Conservation (phyloP, 2,113 vertebrate species). For the Rhagologus leucostigma region DNA sequence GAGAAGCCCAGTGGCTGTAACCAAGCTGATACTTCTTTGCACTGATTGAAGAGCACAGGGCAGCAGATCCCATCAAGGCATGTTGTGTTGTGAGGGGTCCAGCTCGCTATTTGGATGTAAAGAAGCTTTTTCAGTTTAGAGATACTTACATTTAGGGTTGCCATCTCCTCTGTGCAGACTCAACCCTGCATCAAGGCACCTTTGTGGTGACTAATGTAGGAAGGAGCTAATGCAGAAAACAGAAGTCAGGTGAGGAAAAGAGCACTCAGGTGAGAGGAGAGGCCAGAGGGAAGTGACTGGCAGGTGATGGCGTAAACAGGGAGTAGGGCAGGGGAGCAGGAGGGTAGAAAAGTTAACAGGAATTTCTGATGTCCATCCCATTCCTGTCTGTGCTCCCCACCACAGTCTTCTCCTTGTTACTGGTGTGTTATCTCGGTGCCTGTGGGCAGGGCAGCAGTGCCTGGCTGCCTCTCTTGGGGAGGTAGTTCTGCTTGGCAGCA, state of each 20-base stretch:
- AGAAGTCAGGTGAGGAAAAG: background rate
- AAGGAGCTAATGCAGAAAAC: background rate
- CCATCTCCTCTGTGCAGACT: background rate
- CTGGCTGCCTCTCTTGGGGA: background rate
- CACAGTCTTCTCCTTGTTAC: background rate
- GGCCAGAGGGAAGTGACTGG: background rate
- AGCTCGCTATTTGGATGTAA: background rate
- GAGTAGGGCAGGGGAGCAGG: background rate
- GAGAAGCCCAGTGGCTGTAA: background rate
- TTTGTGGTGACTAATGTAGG: background rate
- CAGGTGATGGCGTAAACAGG: background rate
- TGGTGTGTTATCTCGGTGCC: background rate
- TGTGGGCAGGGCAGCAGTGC: background rate
- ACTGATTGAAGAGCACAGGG: background rate
- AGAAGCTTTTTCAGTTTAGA: background rate
- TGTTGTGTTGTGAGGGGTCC: accelerated
- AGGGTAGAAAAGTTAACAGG: too few species aligned
- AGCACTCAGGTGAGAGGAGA: background rate
- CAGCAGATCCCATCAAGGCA: too few species aligned
- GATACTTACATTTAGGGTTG: background rate
- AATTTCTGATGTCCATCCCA: accelerated
- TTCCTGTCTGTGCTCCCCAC: accelerated
- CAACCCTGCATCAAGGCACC: background rate
- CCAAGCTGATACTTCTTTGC: background rate
- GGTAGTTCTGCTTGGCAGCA: background rate